phyloP scores from a whole-genome alignment of 2,113 vertebrate genomes.

The Rhinichthys klamathensis region DNA sequence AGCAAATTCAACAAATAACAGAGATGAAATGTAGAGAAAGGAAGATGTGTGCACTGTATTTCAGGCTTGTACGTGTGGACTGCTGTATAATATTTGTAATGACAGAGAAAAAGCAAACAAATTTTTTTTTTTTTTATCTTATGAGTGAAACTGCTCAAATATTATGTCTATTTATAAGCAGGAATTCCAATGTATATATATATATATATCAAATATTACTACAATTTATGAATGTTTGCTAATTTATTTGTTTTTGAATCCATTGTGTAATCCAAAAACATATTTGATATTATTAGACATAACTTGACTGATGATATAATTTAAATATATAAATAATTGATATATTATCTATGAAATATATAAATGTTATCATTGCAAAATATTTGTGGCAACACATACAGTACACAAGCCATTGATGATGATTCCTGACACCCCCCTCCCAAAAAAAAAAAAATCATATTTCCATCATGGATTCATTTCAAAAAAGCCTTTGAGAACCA shows the following conservation, averaged over 20 bases:
- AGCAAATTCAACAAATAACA: constrained; percentile 16
- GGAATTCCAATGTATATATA: not conserved
- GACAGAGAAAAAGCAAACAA: not conserved
- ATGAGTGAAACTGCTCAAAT: not conserved
- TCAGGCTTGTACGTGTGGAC: not conserved
- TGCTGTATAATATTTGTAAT: not conserved
- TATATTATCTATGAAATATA: not conserved
- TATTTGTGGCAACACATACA: not conserved
- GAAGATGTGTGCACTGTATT: not conserved
- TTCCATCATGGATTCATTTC: not conserved
- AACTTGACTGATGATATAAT: not conserved
- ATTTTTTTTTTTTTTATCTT: not conserved
- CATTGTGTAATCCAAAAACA: not conserved
- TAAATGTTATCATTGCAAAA: not conserved
- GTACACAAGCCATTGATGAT: not conserved
- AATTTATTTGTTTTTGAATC: not conserved
- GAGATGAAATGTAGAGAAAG: not conserved
- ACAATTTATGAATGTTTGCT: not conserved
- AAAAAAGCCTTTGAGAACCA: not conserved
- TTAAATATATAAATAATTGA: too few relatives aligned
- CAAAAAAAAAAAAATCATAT: not conserved
- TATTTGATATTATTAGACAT: not conserved
- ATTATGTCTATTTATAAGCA: not conserved
- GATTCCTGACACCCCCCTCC: not conserved
- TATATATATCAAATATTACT: not conserved